A percentile compares a stretch with the other conserved stretches of the same genome.
phyloP scores from a whole-genome alignment of 1,140 invertebrate genomes.

The Hylaeus anthracinus region DNA sequence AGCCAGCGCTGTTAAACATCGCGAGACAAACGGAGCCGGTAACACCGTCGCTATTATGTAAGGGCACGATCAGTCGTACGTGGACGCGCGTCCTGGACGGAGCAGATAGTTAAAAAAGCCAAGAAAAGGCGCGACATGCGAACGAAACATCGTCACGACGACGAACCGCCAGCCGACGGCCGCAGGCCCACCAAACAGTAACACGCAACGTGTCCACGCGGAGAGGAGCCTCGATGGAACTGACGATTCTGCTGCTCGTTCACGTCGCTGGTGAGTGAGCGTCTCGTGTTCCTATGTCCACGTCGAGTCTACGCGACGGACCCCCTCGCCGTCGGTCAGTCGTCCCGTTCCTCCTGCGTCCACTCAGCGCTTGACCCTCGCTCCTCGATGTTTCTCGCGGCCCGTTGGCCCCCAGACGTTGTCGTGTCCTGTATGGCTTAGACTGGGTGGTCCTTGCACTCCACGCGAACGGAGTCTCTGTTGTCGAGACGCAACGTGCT shows the following conservation, averaged over 20 bases:
- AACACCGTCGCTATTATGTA: constrained; percentile 49
- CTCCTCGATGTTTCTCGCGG: no score
- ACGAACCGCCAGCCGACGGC: constrained; percentile 7
- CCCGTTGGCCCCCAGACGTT: no score
- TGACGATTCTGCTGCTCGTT: constrained; percentile 71
- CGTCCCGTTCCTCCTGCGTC: background rate
- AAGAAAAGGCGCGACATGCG: constrained; percentile 50
- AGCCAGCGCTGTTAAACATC: no score
- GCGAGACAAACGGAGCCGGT: background rate
- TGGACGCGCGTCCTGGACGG: background rate
- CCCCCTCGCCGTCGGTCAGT: background rate
- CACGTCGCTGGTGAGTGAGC: constrained; percentile 74
- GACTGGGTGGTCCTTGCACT: no score
- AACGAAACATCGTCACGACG: constrained; percentile 48
- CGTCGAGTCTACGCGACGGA: background rate
- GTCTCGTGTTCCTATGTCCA: background rate
- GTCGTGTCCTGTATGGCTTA: no score
- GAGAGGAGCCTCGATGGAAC: constrained; percentile 71
- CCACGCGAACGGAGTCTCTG: no score
- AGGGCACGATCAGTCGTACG: constrained; percentile 27
- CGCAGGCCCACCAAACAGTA: background rate
- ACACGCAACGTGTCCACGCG: constrained; percentile 23
- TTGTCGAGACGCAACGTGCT: no score
- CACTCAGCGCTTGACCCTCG: no score
- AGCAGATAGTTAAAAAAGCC: constrained; percentile 6